These are phyloP conservation scores for Trinectes maculatus DNA, from an alignment of 2,113 vertebrate genomes.

Conservation along the genomic window DNA sequence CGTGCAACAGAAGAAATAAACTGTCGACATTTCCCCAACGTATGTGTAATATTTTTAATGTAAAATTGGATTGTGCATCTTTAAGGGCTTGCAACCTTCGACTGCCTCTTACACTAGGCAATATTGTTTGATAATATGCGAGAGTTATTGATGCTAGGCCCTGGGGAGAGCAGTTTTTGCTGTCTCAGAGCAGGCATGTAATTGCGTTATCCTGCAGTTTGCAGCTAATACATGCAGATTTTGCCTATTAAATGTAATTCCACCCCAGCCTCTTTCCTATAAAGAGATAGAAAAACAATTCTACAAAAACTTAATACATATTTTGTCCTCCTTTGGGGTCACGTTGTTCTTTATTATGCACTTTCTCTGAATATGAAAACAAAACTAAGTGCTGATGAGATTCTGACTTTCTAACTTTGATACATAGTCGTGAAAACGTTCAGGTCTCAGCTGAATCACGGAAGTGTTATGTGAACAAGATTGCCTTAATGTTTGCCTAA, in stretches of 20 bases:
- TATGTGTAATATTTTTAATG: constrained; percentile 8
- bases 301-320: neutral
- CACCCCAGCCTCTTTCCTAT: neutral
- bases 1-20: constrained; percentile 16
- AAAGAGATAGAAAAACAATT: constrained; percentile 22
- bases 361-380: constrained; percentile 13
- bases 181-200: constrained; percentile 2
- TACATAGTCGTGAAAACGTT: neutral
- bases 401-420: neutral
- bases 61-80: constrained; percentile 15
- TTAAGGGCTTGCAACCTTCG: neutral
- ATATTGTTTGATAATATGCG: constrained; percentile 17
- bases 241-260: constrained; percentile 25
- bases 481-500: too few species aligned
- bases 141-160: constrained; percentile 27
- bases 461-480: neutral
- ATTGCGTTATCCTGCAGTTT: constrained; percentile 41
- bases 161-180: constrained; percentile 14
- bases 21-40: constrained; percentile 16
- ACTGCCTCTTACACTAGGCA: constrained; percentile 10
- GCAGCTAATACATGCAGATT: neutral
- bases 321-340: constrained; percentile 1
- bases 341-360: constrained; percentile 1
- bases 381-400: neutral
- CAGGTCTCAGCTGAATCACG: neutral